These are phyloP conservation scores for Malacoctenus gilli DNA, from an alignment of 2,797 vertebrate genomes.

Conservation along the genomic window DNA sequence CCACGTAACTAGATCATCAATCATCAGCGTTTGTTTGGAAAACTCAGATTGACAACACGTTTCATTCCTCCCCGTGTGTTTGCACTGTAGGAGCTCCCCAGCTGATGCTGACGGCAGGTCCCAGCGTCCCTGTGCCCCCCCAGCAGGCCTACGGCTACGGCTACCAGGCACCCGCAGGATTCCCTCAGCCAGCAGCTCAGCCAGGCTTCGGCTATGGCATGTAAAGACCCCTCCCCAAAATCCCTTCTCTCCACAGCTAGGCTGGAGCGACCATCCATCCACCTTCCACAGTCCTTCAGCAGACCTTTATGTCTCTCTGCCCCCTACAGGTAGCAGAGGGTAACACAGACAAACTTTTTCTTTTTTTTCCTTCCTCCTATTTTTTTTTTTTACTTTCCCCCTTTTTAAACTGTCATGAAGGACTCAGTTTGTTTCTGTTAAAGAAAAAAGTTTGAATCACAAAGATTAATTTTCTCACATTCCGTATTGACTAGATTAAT, in stretches of 20 bases:
- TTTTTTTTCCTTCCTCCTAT: constrained; percentile 41
- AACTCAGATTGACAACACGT: background rate
- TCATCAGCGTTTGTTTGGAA: background rate
- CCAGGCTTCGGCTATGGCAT: constrained; percentile 97
- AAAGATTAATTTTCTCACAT: constrained; percentile 90
- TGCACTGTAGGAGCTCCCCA: constrained; percentile 90
- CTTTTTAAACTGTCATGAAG: constrained; percentile 92
- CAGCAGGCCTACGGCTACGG: constrained; percentile 94
- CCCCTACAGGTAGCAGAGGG: constrained; percentile 72
- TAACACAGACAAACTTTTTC: constrained; percentile 74
- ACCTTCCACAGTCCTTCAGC: constrained; percentile 89
- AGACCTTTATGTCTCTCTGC: constrained; percentile 84
- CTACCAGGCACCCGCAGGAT: constrained; percentile 90
- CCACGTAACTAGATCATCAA: too few species aligned
- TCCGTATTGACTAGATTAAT: constrained; percentile 87
- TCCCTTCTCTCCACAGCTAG: constrained; percentile 51
- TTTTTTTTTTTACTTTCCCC: constrained; percentile 34
- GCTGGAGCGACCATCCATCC: constrained; percentile 81
- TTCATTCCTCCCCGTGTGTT: background rate
- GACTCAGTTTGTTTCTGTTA: constrained; percentile 90
- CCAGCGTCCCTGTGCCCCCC: constrained; percentile 92
- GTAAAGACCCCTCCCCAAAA: constrained; percentile 76
- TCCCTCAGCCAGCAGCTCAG: constrained; percentile 84
- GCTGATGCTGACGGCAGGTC: constrained; percentile 97
- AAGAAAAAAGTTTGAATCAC: constrained; percentile 83